Evolutionary conservation across 2,888 invertebrate species (phyloP).

Genomic region (Drosophila atripex): DNA sequence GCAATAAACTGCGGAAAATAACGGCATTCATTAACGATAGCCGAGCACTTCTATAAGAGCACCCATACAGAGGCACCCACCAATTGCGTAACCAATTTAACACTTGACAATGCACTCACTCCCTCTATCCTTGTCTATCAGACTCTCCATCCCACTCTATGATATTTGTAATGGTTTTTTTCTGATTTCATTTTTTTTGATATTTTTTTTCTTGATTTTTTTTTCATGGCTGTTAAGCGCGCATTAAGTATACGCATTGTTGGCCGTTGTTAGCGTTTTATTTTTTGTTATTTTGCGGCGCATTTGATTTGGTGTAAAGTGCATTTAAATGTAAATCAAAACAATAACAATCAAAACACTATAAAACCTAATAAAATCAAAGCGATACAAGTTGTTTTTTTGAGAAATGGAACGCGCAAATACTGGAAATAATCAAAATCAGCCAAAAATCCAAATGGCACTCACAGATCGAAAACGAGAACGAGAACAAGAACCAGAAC

Average conservation of each 20-base stretch:
- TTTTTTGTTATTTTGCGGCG: conserved; percentile 48
- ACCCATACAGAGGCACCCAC: conserved; percentile 38
- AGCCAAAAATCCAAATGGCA: conserved; percentile 18
- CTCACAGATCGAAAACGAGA: conserved; percentile 7
- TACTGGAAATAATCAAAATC: conserved; percentile 49
- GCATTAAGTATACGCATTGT: conserved; percentile 67
- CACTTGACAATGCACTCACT: conserved; percentile 63
- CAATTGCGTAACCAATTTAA: conserved; percentile 73
- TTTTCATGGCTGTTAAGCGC: conserved; percentile 44
- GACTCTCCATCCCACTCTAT: background rate
- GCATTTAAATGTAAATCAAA: conserved; percentile 42
- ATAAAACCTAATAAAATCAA: conserved; percentile 16
- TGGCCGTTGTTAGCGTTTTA: conserved; percentile 16
- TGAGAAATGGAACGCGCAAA: conserved; percentile 58
- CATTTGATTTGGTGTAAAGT: conserved; percentile 56
- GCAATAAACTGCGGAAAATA: conserved; percentile 13
- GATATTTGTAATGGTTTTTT: background rate
- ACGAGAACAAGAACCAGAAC: conserved; percentile 18
- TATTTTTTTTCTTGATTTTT: conserved; percentile 5
- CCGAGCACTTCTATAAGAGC: background rate
- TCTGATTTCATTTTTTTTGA: background rate
- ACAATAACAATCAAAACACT: conserved; percentile 25
- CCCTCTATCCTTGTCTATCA: conserved; percentile 1
- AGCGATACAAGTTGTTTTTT: conserved; percentile 42
- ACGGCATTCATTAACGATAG: conserved; percentile 67